Conservation (phyloP, 2,113 vertebrate species). For the Empidonax traillii region DNA sequence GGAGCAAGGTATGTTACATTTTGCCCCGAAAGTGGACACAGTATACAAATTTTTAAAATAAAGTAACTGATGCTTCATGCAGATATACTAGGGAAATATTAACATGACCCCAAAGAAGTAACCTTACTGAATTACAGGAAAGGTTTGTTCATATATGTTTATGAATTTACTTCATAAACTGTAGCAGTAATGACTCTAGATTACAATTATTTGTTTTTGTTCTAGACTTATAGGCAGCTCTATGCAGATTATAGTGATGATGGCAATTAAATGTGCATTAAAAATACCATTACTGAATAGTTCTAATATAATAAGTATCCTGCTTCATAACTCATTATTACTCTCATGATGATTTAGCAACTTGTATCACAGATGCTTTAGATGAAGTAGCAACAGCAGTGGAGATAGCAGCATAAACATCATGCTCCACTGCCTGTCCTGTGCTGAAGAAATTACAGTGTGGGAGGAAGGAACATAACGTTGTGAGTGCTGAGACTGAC, state of each 20-base stretch:
- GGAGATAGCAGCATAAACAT: conserved; percentile 22
- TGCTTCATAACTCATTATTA: background rate
- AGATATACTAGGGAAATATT: background rate
- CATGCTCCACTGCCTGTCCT: conserved; percentile 19
- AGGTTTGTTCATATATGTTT: background rate
- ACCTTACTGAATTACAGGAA: background rate
- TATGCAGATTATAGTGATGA: background rate
- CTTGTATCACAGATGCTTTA: background rate
- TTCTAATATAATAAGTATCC: background rate
- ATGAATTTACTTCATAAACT: background rate
- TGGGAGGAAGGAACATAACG: background rate
- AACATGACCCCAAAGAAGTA: background rate
- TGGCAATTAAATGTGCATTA: background rate
- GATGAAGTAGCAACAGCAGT: background rate
- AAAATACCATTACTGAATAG: background rate
- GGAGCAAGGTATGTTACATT: background rate
- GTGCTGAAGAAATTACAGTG: background rate
- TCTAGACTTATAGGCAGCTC: background rate
- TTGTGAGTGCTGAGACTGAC: background rate
- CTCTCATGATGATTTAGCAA: background rate
- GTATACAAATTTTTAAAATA: background rate
- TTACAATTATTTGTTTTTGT: background rate
- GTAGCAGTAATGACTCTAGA: background rate
- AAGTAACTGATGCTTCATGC: background rate
- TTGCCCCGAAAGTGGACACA: background rate